Evolutionary conservation across 2,888 invertebrate species (phyloP), one percentile per base, ranked within the genome.

Genomic region (Drosophila nigricruria): DNA sequence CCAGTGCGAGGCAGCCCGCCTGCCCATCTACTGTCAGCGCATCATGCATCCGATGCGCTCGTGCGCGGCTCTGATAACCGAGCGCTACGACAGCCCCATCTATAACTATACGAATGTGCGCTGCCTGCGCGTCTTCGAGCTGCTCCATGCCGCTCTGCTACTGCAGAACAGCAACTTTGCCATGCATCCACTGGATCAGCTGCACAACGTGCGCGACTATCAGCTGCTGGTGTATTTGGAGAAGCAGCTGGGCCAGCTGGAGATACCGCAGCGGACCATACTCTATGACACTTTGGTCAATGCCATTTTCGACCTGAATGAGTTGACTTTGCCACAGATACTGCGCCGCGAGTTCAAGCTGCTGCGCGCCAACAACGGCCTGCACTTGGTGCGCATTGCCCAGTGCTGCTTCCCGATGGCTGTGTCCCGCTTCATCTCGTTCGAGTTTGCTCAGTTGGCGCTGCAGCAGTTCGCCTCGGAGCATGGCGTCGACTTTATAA

Each of bases 341-440:
- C 12, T 81, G 49, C 43, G 82, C 0, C 85, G 81, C 12, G 72
- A 81, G 6, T 84, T 75, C n/a, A 81, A 78, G 40, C 23, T 81
- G 32, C 3, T 84, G 16, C 27, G 75, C 1, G 68, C 70, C 45
- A 70, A 64, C n/a, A 78, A 72, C 34, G 72, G 53, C 1, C 12
- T 32, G 1, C 52, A 50, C 1, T 0, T 67, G 45, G 59, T 72
- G 3, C 66, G 68, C 2, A 47, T 78, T 2, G 70, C 62, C 3
- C 61, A 30, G 5, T 75, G 79, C 5, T 78, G 71, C 16, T 84
- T 81, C 10, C 85, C 82, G n/a, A 75, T 78, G 81, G 59, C 70
- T 3, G 54, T 84, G 0, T 72, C 68, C 2, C 54, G 62, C 0
- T 75, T 84, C 50, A 75, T 84, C 3, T 62, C 82, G 5, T 73